Evolutionary conservation across 2,797 vertebrate genomes (phyloP).

Genomic region (Thripadectes ignobilis): DNA sequence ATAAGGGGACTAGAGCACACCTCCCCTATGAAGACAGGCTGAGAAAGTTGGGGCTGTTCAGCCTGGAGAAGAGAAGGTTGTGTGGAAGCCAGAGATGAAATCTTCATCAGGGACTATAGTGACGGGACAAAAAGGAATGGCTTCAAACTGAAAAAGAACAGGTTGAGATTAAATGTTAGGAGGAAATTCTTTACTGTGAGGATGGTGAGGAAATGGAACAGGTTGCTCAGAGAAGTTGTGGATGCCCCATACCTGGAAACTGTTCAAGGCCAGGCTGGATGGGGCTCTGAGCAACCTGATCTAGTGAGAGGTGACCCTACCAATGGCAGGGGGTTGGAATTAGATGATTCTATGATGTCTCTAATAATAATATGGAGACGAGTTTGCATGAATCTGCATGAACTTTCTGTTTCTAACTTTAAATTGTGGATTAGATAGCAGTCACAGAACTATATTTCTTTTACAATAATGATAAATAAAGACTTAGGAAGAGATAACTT

Average conservation of each 20-base stretch:
- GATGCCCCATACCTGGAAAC: background rate
- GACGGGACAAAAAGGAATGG: background rate
- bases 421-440: background rate
- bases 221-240: background rate
- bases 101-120: background rate
- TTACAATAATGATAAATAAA: background rate
- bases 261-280: background rate
- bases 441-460: background rate
- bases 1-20: background rate
- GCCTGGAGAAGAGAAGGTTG: background rate
- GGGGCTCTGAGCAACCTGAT: background rate
- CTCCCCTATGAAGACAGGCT: background rate
- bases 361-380: background rate
- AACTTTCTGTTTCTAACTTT: background rate
- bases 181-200: background rate
- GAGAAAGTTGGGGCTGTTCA: background rate
- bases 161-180: background rate
- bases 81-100: background rate
- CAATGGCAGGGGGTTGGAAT: background rate
- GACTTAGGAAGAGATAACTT: background rate
- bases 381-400: background rate
- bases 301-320: background rate
- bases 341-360: background rate
- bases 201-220: background rate
- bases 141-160: background rate